Evolutionary conservation across 2,113 vertebrate genomes (phyloP), one percentile per base, ranked within the genome.

Genomic region (Aegotheles bennettii): DNA sequence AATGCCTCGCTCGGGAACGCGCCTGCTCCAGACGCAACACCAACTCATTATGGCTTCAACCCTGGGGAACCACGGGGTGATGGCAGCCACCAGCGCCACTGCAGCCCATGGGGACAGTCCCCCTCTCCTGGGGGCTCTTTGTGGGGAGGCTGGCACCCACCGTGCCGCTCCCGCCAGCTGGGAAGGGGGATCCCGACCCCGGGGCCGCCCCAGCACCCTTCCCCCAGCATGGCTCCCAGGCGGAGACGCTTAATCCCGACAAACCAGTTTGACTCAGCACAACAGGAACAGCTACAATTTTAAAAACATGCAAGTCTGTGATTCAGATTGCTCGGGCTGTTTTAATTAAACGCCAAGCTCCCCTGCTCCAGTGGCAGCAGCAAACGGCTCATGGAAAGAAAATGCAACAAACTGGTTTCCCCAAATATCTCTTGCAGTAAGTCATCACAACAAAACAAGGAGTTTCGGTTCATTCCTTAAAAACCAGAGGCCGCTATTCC

Each of bases 231-330:
- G 6, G 94, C 94, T 97, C 95, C 92, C 85, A 95, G 92, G 94
- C 53, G 6, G 87, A 95, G 97, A 96, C 96, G 94, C 97, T 97
- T 90, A 91, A 98, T 98, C 98, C 96, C 42, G 98, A 98, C 98
- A 98, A 98, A 98, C 98, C 98, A 98, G 98, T 98, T 98, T 98
- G 98, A 98, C 97, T 98, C 97, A 98, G 98, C 98, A 97, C 95
- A 98, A 97, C 97, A 98, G 96, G 98, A 97, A 97, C 96, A 96
- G 94, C 97, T 97, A 97, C 98, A 98, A 97, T 98, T 97, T 97
- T 96, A 96, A 97, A 98, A 98, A 97, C 97, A 98, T 97, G 96
- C 95, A 96, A 97, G 96, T 86, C 97, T 96, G 96, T 98, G 98
- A 98, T 98, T 98, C 98, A 98, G 97, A 96, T 96, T 96, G 97